Percentiles rank a stretch among this genome's conserved stretches.
Evolutionary conservation across 35 echinoderm and acorn worm genomes (phyloP).

Genomic region (Nesometra sesokonis): DNA sequence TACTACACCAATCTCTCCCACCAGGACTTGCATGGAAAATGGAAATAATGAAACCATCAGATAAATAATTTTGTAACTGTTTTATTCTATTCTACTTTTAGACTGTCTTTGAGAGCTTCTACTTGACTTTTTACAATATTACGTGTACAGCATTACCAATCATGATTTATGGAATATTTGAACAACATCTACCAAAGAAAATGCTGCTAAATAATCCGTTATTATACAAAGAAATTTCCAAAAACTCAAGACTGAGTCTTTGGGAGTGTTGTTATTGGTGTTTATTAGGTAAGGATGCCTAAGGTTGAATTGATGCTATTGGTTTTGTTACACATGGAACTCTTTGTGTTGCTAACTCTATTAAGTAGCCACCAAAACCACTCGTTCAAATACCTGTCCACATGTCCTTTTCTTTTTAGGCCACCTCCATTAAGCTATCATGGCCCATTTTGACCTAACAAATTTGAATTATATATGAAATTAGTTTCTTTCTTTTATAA

Average conservation of each 20-base stretch:
- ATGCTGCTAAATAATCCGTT: slow-evolving; percentile 46
- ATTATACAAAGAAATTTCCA: slow-evolving; percentile 50
- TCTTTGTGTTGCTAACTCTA: too few species aligned
- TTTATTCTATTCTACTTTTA: slow-evolving; percentile 12
- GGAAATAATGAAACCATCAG: too few species aligned
- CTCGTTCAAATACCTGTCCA: too few species aligned
- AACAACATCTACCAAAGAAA: slow-evolving; percentile 52
- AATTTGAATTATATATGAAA: too few species aligned
- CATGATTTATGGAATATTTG: slow-evolving; percentile 73
- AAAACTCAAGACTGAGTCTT: slow-evolving; percentile 35
- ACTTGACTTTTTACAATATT: slow-evolving; percentile 86
- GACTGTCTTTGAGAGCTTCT: slow-evolving; percentile 91
- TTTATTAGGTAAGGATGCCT: slow-evolving; percentile 46
- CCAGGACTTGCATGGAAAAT: too few species aligned
- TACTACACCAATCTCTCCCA: too few species aligned
- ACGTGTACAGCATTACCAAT: slow-evolving; percentile 79
- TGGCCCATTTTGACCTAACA: too few species aligned
- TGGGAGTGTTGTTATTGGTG: slow-evolving; percentile 58
- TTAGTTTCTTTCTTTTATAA: too few species aligned
- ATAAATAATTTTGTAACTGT: not conserved
- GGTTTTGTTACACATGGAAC: too few species aligned
- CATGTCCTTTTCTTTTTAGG: too few species aligned
- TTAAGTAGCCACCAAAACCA: too few species aligned
- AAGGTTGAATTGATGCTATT: not conserved
- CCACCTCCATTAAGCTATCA: too few species aligned